phyloP scores from a whole-genome alignment of 2,113 vertebrate species.

The Heptranchias perlo region DNA sequence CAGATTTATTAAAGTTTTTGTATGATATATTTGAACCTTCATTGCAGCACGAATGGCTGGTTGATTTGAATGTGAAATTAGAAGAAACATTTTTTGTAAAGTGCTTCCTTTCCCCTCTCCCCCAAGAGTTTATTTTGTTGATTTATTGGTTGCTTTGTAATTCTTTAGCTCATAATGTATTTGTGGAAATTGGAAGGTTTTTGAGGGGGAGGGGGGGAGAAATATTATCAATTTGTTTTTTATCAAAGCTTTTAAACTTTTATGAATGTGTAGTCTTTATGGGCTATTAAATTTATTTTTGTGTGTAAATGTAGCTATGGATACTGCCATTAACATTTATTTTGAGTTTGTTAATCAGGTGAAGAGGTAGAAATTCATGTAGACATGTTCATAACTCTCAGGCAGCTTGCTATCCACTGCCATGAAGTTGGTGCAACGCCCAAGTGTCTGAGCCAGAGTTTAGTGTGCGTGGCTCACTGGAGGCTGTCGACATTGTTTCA shows the following conservation, averaged over 20 bases:
- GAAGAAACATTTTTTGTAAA: slow-evolving; percentile 19
- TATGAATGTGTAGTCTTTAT: slow-evolving; percentile 5
- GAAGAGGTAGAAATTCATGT: not conserved
- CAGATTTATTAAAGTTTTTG: slow-evolving; percentile 15
- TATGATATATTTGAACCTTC: slow-evolving; percentile 6
- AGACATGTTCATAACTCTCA: not conserved
- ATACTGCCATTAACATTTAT: slow-evolving; percentile 7
- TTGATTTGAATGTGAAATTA: not conserved
- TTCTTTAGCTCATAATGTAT: not conserved
- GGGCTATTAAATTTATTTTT: slow-evolving; percentile 15
- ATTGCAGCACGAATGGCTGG: slow-evolving; percentile 1
- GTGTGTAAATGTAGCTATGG: slow-evolving; percentile 9
- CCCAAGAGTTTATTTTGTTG: not conserved
- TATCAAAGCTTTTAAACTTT: not conserved
- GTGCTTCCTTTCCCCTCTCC: not conserved
- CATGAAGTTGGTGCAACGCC: not conserved
- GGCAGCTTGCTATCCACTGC: not conserved
- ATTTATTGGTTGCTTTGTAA: not conserved
- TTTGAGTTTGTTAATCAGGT: not conserved
- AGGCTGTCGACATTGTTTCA: not conserved
- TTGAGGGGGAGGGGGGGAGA: not conserved
- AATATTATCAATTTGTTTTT: slow-evolving; percentile 20
- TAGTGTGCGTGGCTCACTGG: not conserved
- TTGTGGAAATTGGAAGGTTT: too few species aligned
- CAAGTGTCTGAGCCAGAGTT: not conserved